Conservation (phyloP, 1,140 invertebrate species). For the Aphelinus certus region DNA sequence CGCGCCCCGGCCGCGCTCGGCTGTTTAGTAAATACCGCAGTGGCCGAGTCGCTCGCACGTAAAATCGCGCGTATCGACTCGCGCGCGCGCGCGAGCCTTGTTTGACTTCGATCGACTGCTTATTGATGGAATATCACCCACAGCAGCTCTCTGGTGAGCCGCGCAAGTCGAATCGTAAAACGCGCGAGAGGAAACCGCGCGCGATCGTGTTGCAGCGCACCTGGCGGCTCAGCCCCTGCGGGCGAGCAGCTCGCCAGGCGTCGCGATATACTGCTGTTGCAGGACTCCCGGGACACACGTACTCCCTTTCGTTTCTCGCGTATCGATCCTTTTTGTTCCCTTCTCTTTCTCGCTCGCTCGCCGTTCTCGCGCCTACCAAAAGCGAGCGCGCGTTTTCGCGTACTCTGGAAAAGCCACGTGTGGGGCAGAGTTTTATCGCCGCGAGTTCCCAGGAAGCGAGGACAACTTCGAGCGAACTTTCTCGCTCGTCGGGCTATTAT, state of each 20-base stretch:
- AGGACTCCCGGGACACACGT: slow-evolving; percentile 21
- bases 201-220: neutral
- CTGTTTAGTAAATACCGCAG: slow-evolving; percentile 45
- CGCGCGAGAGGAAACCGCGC: too few species aligned
- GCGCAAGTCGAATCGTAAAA: slow-evolving; percentile 29
- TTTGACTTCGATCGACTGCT: slow-evolving; percentile 9
- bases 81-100: slow-evolving; percentile 25
- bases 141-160: slow-evolving; percentile 1
- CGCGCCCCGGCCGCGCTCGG: slow-evolving; percentile 15
- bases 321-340: neutral
- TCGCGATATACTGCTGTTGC: slow-evolving; percentile 6
- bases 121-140: neutral
- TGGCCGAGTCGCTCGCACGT: slow-evolving; percentile 17
- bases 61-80: slow-evolving; percentile 26
- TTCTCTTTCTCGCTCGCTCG: neutral
- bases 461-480: too few species aligned
- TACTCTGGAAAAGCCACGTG: too few species aligned
- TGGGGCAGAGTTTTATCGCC: too few species aligned
- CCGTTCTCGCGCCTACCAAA: too few species aligned
- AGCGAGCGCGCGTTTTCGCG: too few species aligned
- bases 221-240: slow-evolving; percentile 40
- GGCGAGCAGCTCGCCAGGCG: slow-evolving; percentile 21
- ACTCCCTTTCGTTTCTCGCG: neutral
- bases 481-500: too few species aligned
- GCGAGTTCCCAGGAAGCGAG: too few species aligned